Conservation (phyloP, 2,888 invertebrate genomes). For the Parnassius glacialis region DNA sequence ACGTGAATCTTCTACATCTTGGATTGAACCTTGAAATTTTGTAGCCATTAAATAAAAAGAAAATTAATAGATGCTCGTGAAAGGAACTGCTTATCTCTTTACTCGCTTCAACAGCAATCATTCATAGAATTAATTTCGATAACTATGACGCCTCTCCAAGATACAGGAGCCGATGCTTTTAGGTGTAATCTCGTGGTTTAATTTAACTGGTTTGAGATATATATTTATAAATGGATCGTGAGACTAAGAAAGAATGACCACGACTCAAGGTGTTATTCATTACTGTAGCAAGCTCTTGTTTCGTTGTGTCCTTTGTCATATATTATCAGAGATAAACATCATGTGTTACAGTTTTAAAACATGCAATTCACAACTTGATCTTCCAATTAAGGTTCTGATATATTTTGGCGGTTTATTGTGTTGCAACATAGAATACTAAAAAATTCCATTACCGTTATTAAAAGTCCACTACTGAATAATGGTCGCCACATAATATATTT, state of each 20-base stretch:
- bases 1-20: constrained; percentile 6
- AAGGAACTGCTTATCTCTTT: constrained; percentile 52
- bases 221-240: constrained; percentile 61
- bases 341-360: constrained; percentile 30
- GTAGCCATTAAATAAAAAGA: constrained; percentile 10
- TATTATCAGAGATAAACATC: constrained; percentile 33
- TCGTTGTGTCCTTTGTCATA: constrained; percentile 24
- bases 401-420: too few species aligned
- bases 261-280: constrained; percentile 23
- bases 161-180: constrained; percentile 75
- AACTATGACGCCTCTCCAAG: constrained; percentile 66
- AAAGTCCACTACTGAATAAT: too few species aligned
- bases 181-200: constrained; percentile 62
- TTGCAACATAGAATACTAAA: too few species aligned
- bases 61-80: constrained; percentile 21
- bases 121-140: constrained; percentile 75
- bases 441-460: too few species aligned
- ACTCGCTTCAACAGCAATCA: constrained; percentile 58
- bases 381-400: too few species aligned
- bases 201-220: constrained; percentile 53
- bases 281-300: constrained; percentile 18
- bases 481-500: too few species aligned
- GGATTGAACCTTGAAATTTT: constrained; percentile 29
- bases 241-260: constrained; percentile 20
- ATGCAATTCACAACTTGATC: constrained; percentile 27